Base-by-base conservation (phyloP, 2,113 vertebrate genomes). In the Anguilla japonica region DNA sequence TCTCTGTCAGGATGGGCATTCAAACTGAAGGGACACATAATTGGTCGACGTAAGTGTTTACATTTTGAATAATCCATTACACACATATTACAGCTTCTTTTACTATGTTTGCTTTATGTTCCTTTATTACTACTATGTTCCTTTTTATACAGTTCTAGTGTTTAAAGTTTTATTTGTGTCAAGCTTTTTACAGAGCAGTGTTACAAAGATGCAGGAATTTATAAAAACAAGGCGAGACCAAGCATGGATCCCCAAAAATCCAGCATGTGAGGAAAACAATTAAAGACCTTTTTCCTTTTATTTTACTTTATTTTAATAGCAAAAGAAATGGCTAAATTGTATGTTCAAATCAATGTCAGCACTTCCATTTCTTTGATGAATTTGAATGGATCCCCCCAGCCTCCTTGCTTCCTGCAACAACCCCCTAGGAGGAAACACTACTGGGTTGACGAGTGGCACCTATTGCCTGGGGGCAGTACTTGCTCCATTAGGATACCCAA, bases 401-500 rank as follows among this genome's bases (percentile, higher is more conserved):
- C 87, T 88, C n/a, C 79, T 86, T 86, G 89, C 83, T 79, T 67
- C 85, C 87, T 88, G 88, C 89, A 87, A 85, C 86, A 82, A 88
- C 88, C 90, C 88, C 89, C 87, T 84, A 89, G 83, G 88, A 89
- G 79, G 87, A 85, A 87, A 85, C 86, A 91, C 92, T 90, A 90
- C 90, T 80, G 90, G 90, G 81, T 81, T 85, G 79, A 80, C 92
- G 89, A 92, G 90, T 91, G 90, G 87, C 91, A 90, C 89, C 87
- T 86, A 83, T 85, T 89, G 92, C 90, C 88, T 84, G 85, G 83
- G 86, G 81, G 85, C 41, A 86, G 90, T 88, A 88, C 88, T 91
- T 88, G 86, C 83, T 93, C 92, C 88, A 88, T 92, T 91, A 91
- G 90, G 88, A 88, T 87, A 88, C 91, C 89, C 91, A 91, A 90